A percentile compares a stretch with the other conserved stretches of the same genome.
These are phyloP conservation scores for Drosophila hamatofila DNA, from an alignment of 2,888 invertebrate genomes.

Conservation along the genomic window DNA sequence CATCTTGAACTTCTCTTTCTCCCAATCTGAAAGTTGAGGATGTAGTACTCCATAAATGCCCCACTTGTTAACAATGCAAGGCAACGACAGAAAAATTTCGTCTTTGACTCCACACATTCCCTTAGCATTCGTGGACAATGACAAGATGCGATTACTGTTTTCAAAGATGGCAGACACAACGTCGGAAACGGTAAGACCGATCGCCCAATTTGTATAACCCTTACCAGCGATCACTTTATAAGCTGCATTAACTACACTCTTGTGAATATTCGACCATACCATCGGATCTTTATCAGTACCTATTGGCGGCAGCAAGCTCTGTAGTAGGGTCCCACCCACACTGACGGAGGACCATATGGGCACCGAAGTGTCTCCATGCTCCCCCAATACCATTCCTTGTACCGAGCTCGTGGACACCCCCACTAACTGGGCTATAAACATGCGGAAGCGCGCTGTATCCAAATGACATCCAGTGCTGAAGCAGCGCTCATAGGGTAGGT, in stretches of 20 bases:
- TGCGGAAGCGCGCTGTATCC: not conserved
- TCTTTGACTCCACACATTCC: constrained; percentile 2
- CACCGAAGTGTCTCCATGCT: not conserved
- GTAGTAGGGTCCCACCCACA: constrained; percentile 1
- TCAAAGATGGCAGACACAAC: constrained; percentile 9
- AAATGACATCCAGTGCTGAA: constrained; percentile 7
- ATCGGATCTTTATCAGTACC: constrained; percentile 5
- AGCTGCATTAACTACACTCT: constrained; percentile 1
- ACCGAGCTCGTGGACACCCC: constrained; percentile 2
- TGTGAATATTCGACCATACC: not conserved
- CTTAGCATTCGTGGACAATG: constrained; percentile 2
- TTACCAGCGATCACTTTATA: constrained; percentile 7
- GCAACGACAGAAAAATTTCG: constrained; percentile 87
- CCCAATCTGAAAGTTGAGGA: constrained; percentile 10
- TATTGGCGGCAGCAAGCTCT: not conserved
- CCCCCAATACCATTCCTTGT: not conserved
- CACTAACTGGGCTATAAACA: not conserved
- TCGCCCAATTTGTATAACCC: not conserved
- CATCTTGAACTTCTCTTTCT: not conserved
- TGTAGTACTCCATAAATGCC: constrained; percentile 1
- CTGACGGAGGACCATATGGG: constrained; percentile 8
- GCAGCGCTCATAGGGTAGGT: constrained; percentile 3
- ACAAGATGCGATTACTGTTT: constrained; percentile 5
- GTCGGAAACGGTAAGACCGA: not conserved
- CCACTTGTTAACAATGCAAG: constrained; percentile 88